Evolutionary conservation across 2,797 vertebrate species (phyloP).

Genomic region (Enteromius thamalakanensis): DNA sequence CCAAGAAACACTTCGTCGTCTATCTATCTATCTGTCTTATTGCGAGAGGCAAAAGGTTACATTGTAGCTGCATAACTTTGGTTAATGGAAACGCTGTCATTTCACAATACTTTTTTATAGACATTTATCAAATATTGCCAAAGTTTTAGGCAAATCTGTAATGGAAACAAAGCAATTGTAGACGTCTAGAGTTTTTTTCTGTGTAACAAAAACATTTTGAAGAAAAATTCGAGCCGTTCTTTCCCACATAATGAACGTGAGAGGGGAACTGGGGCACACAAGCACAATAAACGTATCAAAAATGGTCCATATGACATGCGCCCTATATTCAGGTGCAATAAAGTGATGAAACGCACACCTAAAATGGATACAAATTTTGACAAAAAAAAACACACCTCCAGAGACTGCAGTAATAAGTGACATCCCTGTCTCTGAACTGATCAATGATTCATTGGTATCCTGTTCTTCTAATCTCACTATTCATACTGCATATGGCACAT

Average conservation of each 20-base stretch:
- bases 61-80: no score
- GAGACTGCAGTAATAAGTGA: conserved; percentile 17
- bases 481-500: not conserved
- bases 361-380: conserved; percentile 6
- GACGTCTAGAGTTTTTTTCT: not conserved
- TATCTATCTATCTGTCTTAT: no score
- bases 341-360: not conserved
- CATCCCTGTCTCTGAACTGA: not conserved
- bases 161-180: not conserved
- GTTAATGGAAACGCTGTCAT: no score
- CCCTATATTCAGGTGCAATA: not conserved
- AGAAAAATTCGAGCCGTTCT: not conserved
- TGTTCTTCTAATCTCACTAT: not conserved
- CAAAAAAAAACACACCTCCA: not conserved
- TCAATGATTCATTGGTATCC: conserved; percentile 19
- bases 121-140: no score
- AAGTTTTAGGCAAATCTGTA: no score
- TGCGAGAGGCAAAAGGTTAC: no score
- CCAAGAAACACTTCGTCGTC: no score
- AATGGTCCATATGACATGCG: not conserved
- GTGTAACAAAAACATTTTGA: not conserved
- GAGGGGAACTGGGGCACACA: not conserved
- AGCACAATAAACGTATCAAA: not conserved
- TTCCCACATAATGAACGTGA: not conserved
- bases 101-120: no score